Base-by-base conservation (phyloP, 2,113 vertebrate species). In the Herpailurus yagouaroundi region DNA sequence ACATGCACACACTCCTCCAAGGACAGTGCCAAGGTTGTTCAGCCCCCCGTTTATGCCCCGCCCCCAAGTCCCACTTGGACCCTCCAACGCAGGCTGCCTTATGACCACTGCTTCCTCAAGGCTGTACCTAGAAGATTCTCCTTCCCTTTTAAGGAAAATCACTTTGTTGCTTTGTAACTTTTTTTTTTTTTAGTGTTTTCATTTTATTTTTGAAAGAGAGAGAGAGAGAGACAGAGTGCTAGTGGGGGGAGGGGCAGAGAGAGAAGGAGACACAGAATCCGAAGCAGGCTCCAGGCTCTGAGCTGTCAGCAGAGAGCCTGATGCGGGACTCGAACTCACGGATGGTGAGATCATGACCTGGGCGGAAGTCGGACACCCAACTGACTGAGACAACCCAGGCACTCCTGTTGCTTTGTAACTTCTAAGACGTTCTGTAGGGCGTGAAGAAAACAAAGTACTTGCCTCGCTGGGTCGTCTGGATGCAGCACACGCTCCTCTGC, bases 401-500 rank as follows among this genome's bases (percentile, higher is more conserved):
- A 45, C 8, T 45, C 45, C 45, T 71, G 7, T 41, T 45, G 89
- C 87, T 93, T 85, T 8, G 6, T 79, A 5, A 69, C 13, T n/a
- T 85, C 60, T 82, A 18, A 52, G 63, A 19, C 45, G 0, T 50
- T 23, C 15, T 48, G n/a, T 68, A 73, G 93, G 60, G n/a, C 48
- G 3, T 29, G 36, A 41, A 41, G 60, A 76, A 73, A n/a, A 14
- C 60, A 63, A 6, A 15, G 18, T 21, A 12, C 83, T 63, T 73
- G 79, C 55, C 4, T 60, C 90, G 31, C 41, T 60, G 33, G 19
- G 45, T 8, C 7, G 0, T 31, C 36, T 19, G 1, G 0, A 1
- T 2, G 14, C 7, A 0, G 38, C 64, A 0, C 8, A 0, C 2
- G 3, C 57, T 33, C 21, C 79, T 4, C 1, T 4, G 57, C 7